These are phyloP conservation scores for Pardosa pseudoannulata DNA, from an alignment of 2,888 invertebrate species.

Conservation along the genomic window DNA sequence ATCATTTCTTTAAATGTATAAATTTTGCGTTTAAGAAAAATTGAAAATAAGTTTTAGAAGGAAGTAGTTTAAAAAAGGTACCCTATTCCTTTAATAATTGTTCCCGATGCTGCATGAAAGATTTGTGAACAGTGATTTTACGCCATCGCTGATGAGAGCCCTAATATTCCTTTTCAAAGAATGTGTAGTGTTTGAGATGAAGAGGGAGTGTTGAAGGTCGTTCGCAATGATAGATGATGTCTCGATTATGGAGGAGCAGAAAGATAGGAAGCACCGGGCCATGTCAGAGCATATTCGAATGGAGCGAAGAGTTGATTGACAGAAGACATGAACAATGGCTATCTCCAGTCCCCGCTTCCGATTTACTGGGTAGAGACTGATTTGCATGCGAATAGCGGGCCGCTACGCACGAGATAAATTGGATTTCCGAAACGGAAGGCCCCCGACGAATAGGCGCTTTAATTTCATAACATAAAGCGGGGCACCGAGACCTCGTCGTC, in stretches of 20 bases:
- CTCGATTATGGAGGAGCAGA: slow-evolving; percentile 58
- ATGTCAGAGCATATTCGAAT: slow-evolving; percentile 47
- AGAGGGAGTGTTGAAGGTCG: slow-evolving; percentile 44
- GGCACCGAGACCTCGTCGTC: slow-evolving; percentile 42
- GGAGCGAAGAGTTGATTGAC: slow-evolving; percentile 66
- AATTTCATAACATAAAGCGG: slow-evolving; percentile 71
- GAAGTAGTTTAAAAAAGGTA: too few relatives aligned
- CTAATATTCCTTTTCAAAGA: too few relatives aligned
- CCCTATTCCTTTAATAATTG: too few relatives aligned
- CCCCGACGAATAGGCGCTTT: slow-evolving; percentile 68
- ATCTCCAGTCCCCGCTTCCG: slow-evolving; percentile 44
- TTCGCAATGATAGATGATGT: slow-evolving; percentile 68
- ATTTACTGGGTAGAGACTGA: slow-evolving; percentile 33
- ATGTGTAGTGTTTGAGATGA: not conserved
- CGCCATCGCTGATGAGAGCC: too few relatives aligned
- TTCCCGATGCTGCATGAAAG: too few relatives aligned
- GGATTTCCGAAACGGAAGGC: slow-evolving; percentile 68
- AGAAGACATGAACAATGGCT: slow-evolving; percentile 67
- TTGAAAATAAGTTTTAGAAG: too few relatives aligned
- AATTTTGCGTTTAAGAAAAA: too few relatives aligned
- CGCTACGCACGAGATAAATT: slow-evolving; percentile 70
- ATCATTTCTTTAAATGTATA: too few relatives aligned
- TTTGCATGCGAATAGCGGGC: slow-evolving; percentile 70
- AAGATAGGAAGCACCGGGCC: slow-evolving; percentile 26
- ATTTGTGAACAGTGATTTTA: too few relatives aligned